phyloP scores from a whole-genome alignment of 2,888 invertebrate genomes.

The Zygothrica quintamaculata region DNA sequence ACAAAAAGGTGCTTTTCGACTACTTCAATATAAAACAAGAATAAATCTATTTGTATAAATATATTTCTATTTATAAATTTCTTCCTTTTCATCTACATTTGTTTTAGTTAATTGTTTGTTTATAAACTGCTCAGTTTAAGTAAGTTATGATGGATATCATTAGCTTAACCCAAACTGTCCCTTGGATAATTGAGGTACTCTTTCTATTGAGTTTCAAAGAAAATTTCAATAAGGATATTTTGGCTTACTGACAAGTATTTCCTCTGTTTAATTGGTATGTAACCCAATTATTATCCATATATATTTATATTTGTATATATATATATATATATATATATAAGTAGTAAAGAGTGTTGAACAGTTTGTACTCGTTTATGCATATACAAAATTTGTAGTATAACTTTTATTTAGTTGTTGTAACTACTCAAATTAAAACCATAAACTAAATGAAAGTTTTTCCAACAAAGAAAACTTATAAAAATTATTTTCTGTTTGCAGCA shows the following conservation, averaged over 20 bases:
- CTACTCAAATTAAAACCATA: conserved; percentile 29
- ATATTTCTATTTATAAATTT: neutral
- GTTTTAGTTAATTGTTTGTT: conserved; percentile 45
- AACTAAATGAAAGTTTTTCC: conserved; percentile 38
- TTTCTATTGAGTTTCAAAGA: no score
- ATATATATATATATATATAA: no score
- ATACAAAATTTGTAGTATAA: conserved; percentile 7
- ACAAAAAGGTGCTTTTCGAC: conserved; percentile 13
- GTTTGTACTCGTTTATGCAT: conserved; percentile 10
- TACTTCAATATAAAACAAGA: conserved; percentile 10
- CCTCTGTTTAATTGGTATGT: no score
- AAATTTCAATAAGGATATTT: no score
- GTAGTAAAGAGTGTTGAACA: no score
- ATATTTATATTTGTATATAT: no score
- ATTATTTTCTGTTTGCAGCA: neutral
- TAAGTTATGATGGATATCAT: conserved; percentile 15
- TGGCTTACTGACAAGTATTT: no score
- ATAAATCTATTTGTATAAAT: conserved; percentile 6
- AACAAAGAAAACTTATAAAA: conserved; percentile 3
- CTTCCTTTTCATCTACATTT: conserved; percentile 41
- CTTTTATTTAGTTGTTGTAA: neutral
- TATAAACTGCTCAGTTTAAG: conserved; percentile 4
- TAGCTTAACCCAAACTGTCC: conserved; percentile 13
- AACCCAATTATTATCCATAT: no score
- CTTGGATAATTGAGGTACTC: conserved; percentile 32